Base-by-base conservation (phyloP, 2,113 vertebrate genomes). In the Rhea americana region DNA sequence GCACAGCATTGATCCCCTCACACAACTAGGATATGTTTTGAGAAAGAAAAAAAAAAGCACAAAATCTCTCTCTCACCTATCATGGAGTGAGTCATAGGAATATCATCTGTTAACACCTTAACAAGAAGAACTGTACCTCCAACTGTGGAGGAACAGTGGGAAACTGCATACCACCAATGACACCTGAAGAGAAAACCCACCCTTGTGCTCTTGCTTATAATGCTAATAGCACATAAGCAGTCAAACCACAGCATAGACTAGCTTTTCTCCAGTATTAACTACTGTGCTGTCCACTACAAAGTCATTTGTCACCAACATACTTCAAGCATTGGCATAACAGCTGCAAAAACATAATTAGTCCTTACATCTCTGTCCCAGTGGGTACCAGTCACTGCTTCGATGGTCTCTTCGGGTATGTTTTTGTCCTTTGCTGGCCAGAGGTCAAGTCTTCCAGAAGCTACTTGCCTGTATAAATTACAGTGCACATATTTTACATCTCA, bases 311-410 rank as follows among this genome's bases (percentile, higher is more conserved):
- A 94, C 71, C 82, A 89, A 41, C n/a, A 63, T 61, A 78, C 56
- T 89, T 78, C 39, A 55, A 89, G 77, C 50, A 82, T 7, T 91
- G 47, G 78, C 77, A 39, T 71, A 96, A 96, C 94, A 96, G 93
- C 93, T 96, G 96, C 58, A 74, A 92, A 96, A 96, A 95, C 48
- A 94, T 89, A 96, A 96, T 96, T 95, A 96, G 78, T 91, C 72
- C 72, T 16, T 95, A 89, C 21, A 87, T 85, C 91, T 89, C 82
- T 74, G 63, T 91, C 87, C 87, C 93, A 91, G 32, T 74, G 87
- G 58, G 82, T 85, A 95, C 41, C 89, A 85, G 87, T 59, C 45
- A 4, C 55, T 83, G 78, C 67, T 96, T 82, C 16, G 15, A 72
- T 59, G 55, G 82, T 95, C 89, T 92, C 91, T 85, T 73, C 82